Evolutionary conservation across 2,888 invertebrate genomes (phyloP).

Genomic region (Megalurothrips usitatus): DNA sequence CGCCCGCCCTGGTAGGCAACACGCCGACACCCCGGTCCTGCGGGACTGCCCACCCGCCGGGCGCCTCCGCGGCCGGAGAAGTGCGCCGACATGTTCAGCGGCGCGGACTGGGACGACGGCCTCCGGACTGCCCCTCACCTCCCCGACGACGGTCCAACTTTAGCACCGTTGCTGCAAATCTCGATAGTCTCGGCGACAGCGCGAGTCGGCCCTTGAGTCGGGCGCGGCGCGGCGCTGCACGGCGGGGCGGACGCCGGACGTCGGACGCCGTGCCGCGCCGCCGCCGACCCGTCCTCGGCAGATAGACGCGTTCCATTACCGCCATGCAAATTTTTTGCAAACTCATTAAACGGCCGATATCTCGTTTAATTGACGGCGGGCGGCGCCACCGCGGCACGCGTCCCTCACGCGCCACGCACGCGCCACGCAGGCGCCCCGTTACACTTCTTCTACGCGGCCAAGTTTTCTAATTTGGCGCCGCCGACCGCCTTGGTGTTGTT

Average conservation of each 20-base stretch:
- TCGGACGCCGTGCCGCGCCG: background rate
- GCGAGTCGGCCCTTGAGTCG: background rate
- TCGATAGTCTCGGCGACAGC: too few species aligned
- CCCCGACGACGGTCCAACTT: too few species aligned
- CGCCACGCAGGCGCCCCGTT: background rate
- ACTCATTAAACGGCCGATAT: conserved; percentile 20
- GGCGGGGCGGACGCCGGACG: background rate
- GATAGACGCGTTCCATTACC: background rate
- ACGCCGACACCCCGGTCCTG: background rate
- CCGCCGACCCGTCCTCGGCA: background rate
- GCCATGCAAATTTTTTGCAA: conserved; percentile 2
- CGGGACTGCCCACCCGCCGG: too few species aligned
- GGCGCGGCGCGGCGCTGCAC: background rate
- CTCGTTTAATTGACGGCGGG: conserved; percentile 15
- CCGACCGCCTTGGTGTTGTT: too few species aligned
- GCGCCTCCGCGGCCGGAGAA: too few species aligned
- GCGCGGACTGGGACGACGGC: too few species aligned
- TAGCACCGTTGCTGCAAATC: too few species aligned
- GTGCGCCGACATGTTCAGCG: too few species aligned
- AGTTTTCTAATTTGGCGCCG: background rate
- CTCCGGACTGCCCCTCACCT: too few species aligned
- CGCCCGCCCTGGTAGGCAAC: background rate
- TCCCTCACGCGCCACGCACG: background rate
- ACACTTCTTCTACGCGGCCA: background rate
- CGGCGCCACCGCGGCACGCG: conserved; percentile 4